These are phyloP conservation scores for Cygnus olor DNA, from an alignment of 2,797 vertebrate species.

Conservation along the genomic window DNA sequence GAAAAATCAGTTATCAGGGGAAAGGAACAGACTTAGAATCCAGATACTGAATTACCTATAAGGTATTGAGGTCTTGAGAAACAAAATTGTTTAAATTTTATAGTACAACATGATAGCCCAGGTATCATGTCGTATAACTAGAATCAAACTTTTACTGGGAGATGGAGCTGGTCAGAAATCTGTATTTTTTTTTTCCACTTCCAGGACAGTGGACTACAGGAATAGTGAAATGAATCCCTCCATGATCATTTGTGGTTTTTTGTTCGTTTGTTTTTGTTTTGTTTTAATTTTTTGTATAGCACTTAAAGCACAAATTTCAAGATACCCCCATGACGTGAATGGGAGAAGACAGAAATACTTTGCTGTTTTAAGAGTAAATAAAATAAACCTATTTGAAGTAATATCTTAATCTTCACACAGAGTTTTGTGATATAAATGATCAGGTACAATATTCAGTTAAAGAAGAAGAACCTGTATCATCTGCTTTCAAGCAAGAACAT, in stretches of 20 bases:
- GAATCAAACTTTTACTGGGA: background rate
- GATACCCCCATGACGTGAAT: background rate
- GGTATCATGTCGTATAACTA: background rate
- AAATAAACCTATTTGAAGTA: background rate
- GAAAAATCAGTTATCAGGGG: too few relatives aligned
- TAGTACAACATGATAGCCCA: background rate
- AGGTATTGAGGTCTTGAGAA: background rate
- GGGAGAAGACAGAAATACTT: background rate
- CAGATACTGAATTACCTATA: too few relatives aligned
- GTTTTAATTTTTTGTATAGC: background rate
- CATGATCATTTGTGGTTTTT: background rate
- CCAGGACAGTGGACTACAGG: background rate
- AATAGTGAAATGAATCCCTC: background rate
- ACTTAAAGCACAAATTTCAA: background rate
- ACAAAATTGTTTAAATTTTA: background rate
- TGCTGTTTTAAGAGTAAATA: background rate
- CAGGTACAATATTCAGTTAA: background rate
- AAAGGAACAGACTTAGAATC: too few relatives aligned
- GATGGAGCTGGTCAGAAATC: background rate
- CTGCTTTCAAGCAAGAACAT: background rate
- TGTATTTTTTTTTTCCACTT: background rate
- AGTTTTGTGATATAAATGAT: background rate
- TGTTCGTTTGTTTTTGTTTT: background rate
- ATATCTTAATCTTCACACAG: background rate
- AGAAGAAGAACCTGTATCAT: background rate